Percentiles rank a stretch among this genome's conserved stretches.
Conservation (phyloP, 2,888 invertebrate species). For the Andrena haemorrhoa region DNA sequence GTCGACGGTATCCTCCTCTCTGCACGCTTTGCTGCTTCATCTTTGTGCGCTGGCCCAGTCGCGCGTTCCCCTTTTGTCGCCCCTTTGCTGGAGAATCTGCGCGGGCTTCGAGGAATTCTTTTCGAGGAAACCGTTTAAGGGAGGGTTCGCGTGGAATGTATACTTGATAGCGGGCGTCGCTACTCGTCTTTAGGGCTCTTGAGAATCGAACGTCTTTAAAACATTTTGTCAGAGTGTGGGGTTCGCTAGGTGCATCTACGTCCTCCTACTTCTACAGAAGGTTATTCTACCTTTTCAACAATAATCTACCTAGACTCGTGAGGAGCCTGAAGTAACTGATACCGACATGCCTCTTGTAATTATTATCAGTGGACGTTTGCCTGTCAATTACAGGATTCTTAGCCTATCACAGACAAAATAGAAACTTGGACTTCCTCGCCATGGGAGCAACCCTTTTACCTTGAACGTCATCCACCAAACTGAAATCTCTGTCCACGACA, state of each 20-base stretch:
- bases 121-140: background rate
- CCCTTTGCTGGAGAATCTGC: background rate
- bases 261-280: too few relatives aligned
- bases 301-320: background rate
- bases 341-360: background rate
- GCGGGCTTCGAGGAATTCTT: slow-evolving; percentile 3
- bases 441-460: background rate
- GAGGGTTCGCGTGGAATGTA: background rate
- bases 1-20: slow-evolving; percentile 1
- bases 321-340: background rate
- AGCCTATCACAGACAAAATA: too few relatives aligned
- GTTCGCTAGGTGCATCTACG: too few relatives aligned
- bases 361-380: background rate
- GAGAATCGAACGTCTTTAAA: too few relatives aligned
- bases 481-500: background rate
- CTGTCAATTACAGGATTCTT: too few relatives aligned
- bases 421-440: too few relatives aligned
- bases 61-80: slow-evolving; percentile 29
- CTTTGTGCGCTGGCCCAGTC: slow-evolving; percentile 30
- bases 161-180: background rate
- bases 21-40: slow-evolving; percentile 39
- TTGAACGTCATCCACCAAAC: background rate
- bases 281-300: too few relatives aligned
- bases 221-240: too few relatives aligned
- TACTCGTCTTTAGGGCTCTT: background rate